Conservation (phyloP, 2,113 vertebrate species). For the Hemiscyllium ocellatum region DNA sequence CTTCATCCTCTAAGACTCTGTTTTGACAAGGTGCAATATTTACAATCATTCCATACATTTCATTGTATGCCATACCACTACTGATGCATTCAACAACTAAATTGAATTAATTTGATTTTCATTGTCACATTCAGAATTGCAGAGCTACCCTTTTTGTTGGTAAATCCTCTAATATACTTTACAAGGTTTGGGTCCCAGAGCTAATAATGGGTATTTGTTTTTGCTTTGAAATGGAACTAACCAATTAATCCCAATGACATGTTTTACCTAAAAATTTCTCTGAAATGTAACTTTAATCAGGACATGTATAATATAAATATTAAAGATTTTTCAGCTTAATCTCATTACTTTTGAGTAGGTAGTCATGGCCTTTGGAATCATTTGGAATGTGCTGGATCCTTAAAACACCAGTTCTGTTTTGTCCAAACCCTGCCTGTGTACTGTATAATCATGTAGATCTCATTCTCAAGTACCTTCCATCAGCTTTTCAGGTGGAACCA, state of each 20-base stretch:
- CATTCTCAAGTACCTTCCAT: no score
- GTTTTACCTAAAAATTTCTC: not conserved
- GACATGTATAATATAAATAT: not conserved
- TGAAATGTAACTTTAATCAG: not conserved
- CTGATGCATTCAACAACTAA: not conserved
- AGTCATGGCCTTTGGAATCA: no score
- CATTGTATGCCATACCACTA: not conserved
- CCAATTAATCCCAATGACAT: not conserved
- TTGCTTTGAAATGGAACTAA: not conserved
- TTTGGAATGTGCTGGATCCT: no score
- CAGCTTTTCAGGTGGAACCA: no score
- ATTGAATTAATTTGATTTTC: not conserved
- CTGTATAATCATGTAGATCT: no score
- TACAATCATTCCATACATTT: not conserved
- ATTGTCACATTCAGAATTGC: not conserved
- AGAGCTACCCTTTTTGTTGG: not conserved
- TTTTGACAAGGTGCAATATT: not conserved
- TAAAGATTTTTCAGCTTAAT: not conserved
- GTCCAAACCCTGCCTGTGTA: no score
- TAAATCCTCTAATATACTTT: not conserved
- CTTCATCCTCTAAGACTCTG: not conserved
- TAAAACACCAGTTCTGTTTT: no score
- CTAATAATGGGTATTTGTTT: not conserved
- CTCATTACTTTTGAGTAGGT: not conserved
- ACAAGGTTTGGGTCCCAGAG: not conserved